Percentiles rank a stretch among this genome's conserved stretches.
Evolutionary conservation across 2,797 vertebrate genomes (phyloP).

Genomic region (Coregonus sp.): DNA sequence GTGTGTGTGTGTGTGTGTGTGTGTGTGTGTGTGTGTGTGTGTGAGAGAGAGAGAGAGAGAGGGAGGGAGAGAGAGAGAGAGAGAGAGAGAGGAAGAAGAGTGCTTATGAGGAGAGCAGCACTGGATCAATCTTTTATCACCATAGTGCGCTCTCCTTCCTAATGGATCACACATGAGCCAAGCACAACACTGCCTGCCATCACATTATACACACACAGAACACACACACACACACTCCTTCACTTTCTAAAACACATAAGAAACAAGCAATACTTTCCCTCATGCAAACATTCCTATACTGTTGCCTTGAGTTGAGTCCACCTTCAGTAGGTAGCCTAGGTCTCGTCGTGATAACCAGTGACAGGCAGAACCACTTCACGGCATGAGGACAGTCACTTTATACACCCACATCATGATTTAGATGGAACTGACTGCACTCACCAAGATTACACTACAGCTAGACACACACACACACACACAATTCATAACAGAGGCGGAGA

Average conservation of each 20-base stretch:
- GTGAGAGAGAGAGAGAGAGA: too few relatives aligned
- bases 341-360: too few relatives aligned
- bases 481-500: background rate
- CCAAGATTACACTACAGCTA: background rate
- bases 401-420: background rate
- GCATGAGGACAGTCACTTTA: background rate
- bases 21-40: too few relatives aligned
- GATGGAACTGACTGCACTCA: background rate
- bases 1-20: too few relatives aligned
- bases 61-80: too few relatives aligned
- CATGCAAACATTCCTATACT: background rate
- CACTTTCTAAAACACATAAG: slow-evolving; percentile 34
- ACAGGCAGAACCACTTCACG: background rate
- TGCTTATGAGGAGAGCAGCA: slow-evolving; percentile 58
- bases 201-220: background rate
- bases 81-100: slow-evolving; percentile 19
- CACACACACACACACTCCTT: background rate
- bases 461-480: slow-evolving; percentile 17
- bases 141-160: slow-evolving; percentile 67
- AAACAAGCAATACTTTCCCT: slow-evolving; percentile 38
- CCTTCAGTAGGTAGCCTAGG: background rate
- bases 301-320: background rate
- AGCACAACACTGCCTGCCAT: slow-evolving; percentile 38
- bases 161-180: slow-evolving; percentile 65
- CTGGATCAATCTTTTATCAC: slow-evolving; percentile 76